These are phyloP conservation scores for Caenorhabditis brenneri DNA, from an alignment of 1,140 invertebrate genomes.

Conservation along the genomic window DNA sequence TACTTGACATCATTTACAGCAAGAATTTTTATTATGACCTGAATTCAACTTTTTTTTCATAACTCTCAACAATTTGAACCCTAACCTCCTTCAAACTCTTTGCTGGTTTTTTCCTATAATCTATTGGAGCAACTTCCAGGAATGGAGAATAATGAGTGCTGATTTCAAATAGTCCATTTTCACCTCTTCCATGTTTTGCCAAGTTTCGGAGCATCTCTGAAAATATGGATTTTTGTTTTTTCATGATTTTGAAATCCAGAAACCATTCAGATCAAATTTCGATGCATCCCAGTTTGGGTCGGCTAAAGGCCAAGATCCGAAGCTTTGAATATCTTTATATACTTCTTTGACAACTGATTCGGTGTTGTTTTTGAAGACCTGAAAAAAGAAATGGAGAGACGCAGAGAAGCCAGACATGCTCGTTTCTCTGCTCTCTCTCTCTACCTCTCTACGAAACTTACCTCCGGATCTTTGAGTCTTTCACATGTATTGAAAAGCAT, in stretches of 20 bases:
- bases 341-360: neutral
- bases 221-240: too few species aligned
- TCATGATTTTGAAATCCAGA: neutral
- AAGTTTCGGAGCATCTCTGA: neutral
- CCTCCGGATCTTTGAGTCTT: too few species aligned
- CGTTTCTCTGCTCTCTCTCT: too few species aligned
- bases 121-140: neutral
- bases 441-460: too few species aligned
- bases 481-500: too few species aligned
- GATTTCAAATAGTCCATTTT: neutral
- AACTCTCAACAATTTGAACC: neutral
- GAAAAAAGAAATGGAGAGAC: neutral
- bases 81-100: neutral
- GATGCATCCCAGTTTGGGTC: neutral
- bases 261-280: constrained; percentile 7
- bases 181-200: neutral
- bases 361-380: neutral
- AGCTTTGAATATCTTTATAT: neutral
- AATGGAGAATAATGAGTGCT: too few species aligned
- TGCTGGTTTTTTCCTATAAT: neutral
- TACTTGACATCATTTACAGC: neutral
- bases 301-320: neutral
- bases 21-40: neutral
- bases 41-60: neutral
- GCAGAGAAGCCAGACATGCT: too few species aligned